Base-by-base conservation (phyloP, 2,888 invertebrate species). In the Agelastica alni region DNA sequence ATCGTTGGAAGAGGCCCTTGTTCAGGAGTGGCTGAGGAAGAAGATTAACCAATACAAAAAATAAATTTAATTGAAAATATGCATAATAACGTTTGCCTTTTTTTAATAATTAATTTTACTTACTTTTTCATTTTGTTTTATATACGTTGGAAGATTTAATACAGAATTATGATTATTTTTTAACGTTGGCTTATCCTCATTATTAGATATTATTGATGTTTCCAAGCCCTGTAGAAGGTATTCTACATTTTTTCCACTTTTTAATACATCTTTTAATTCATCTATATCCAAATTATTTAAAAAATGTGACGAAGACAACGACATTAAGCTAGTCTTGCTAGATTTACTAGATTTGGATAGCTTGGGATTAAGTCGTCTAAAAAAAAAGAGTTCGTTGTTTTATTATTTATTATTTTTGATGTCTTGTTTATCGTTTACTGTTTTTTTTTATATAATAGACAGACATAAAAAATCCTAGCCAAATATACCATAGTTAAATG, bases 141-240 rank as follows among this genome's bases (percentile, higher is more conserved):
- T 77, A 70, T 87, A 90, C 1, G 90, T 89, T 1, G 91, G 91
- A 53, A 92, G 75, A 71, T 88, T 85, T 26, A 88, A 81, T 56
- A 89, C 83, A 6, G 91, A 91, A 61, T 82, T 81, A 14, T 48
- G 48, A 10, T 48, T 48, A 14, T 42, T 49, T 30, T 26, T 49
- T 14, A 49, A 42, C 20, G 13, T 13, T 62, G 78, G 79, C 6
- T 79, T 78, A 53, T 72, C 86, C 79, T 81, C 80, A 18, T 47
- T 20, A 2, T 28, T 18, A 0, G 44, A 43, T 18, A 53, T 51
- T 16, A 57, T 39, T 5, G 36, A 36, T 5, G 57, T 54, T 42
- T 53, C 42, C 17, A 48, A 30, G n/a, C 49, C 51, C 34, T 41
- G 84, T 30, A 86, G 71, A 61, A 85, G 78, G 65, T 84, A 85